Conservation (phyloP, 2,113 vertebrate genomes). For the Ictalurus furcatus region DNA sequence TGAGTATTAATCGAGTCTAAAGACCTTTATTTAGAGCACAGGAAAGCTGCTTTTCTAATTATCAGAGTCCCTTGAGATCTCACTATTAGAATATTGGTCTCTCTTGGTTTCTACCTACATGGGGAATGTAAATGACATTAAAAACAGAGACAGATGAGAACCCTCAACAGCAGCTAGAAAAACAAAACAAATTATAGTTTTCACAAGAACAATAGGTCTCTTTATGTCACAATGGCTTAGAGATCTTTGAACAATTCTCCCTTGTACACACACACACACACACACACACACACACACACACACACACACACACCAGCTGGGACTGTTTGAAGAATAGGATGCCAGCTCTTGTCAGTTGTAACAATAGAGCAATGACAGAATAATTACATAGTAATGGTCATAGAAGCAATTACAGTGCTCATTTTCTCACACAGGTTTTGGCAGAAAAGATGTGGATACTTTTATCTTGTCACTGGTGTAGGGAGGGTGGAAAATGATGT, state of each 20-base stretch:
- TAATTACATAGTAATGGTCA: conserved; percentile 52
- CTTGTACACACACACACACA: background rate
- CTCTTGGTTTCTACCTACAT: background rate
- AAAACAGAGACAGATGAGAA: background rate
- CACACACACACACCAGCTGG: background rate
- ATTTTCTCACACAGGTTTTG: conserved; percentile 11
- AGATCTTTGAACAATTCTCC: conserved; percentile 5
- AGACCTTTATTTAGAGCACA: conserved; percentile 7
- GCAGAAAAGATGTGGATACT: conserved; percentile 37
- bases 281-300: background rate
- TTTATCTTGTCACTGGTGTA: conserved; percentile 27
- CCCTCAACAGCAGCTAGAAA: background rate
- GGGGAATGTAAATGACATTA: conserved; percentile 1
- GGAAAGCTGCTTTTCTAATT: conserved; percentile 12
- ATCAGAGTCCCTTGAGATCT: background rate
- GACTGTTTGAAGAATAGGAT: conserved; percentile 25
- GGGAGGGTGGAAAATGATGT: conserved; percentile 17
- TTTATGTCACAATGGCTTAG: conserved; percentile 1
- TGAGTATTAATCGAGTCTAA: conserved; percentile 2
- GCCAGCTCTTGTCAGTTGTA: conserved; percentile 20
- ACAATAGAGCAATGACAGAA: conserved; percentile 54
- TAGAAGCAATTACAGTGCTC: conserved; percentile 44
- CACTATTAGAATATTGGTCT: background rate
- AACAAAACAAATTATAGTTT: background rate
- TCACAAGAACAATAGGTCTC: background rate